These are phyloP conservation scores for Muraenolepis orangiensis DNA, from an alignment of 2,797 vertebrate species.

Conservation along the genomic window DNA sequence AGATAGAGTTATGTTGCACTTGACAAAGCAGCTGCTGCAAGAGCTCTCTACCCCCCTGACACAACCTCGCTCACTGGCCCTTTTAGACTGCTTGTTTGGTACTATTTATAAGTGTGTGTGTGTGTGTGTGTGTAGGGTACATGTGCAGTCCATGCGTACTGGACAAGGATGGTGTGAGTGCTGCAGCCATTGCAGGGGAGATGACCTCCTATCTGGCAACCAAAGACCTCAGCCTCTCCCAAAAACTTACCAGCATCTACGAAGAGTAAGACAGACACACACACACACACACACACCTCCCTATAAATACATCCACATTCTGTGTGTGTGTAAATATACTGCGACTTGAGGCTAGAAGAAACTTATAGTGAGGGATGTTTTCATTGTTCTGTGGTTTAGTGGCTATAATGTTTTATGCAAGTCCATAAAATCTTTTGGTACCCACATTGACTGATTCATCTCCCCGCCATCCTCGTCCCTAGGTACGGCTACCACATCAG, in stretches of 20 bases:
- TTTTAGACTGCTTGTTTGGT: too few relatives aligned
- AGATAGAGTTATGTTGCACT: neutral
- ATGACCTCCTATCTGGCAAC: slow-evolving; percentile 83
- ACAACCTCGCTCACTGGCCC: neutral
- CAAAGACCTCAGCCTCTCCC: slow-evolving; percentile 80
- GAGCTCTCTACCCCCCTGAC: neutral
- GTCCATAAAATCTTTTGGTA: neutral
- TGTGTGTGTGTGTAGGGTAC: slow-evolving; percentile 80
- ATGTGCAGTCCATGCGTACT: slow-evolving; percentile 94
- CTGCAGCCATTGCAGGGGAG: slow-evolving; percentile 90
- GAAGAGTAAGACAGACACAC: slow-evolving; percentile 80
- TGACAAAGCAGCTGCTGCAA: neutral
- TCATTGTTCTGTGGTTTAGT: neutral
- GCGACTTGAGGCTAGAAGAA: too few relatives aligned
- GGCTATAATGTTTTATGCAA: neutral
- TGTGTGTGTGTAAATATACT: too few relatives aligned
- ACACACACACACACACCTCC: neutral
- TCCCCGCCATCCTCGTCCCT: too few relatives aligned
- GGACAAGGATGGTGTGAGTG: slow-evolving; percentile 97
- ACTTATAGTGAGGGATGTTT: neutral
- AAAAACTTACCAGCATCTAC: slow-evolving; percentile 86
- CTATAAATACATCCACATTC: too few relatives aligned
- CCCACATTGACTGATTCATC: too few relatives aligned
- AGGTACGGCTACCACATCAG: slow-evolving; percentile 96
- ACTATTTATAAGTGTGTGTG: slow-evolving; percentile 1